phyloP scores from a whole-genome alignment of 2,888 invertebrate genomes.

The Amorpha juglandis region DNA sequence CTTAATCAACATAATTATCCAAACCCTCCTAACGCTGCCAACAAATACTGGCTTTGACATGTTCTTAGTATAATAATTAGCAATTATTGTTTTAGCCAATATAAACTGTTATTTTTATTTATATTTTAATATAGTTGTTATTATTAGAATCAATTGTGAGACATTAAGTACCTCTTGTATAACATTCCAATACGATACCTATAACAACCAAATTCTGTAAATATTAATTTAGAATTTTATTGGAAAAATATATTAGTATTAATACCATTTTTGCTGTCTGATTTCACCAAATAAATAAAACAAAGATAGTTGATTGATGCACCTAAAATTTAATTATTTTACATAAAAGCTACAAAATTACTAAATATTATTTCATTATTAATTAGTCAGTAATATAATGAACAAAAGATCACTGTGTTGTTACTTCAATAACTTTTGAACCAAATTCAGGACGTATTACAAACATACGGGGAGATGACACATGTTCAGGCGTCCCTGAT shows the following conservation, averaged over 20 bases:
- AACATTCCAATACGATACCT: slow-evolving; percentile 76
- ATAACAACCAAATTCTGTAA: slow-evolving; percentile 78
- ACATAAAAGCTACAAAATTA: slow-evolving; percentile 37
- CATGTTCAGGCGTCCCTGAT: slow-evolving; percentile 32
- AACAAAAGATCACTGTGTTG: slow-evolving; percentile 50
- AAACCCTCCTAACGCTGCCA: slow-evolving; percentile 71
- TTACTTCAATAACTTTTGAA: slow-evolving; percentile 65
- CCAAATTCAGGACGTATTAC: slow-evolving; percentile 57
- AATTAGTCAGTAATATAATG: slow-evolving; percentile 30
- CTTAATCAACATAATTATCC: slow-evolving; percentile 77
- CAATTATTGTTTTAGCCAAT: slow-evolving; percentile 30
- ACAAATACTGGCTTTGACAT: slow-evolving; percentile 82
- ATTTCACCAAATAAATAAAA: slow-evolving; percentile 32
- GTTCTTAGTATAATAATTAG: slow-evolving; percentile 29
- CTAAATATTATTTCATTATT: slow-evolving; percentile 33
- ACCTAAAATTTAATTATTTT: slow-evolving; percentile 34
- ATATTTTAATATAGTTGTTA: slow-evolving; percentile 49
- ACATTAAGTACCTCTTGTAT: slow-evolving; percentile 69
- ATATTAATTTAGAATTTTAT: slow-evolving; percentile 72
- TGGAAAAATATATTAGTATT: slow-evolving; percentile 35
- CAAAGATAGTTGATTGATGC: slow-evolving; percentile 17
- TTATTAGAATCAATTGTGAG: slow-evolving; percentile 57
- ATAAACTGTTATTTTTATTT: slow-evolving; percentile 52
- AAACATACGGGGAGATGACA: slow-evolving; percentile 32
- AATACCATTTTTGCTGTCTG: slow-evolving; percentile 8